A percentile compares a stretch with the other conserved stretches of the same genome.
Evolutionary conservation across 2,113 vertebrate species (phyloP).

Genomic region (Gnathonemus echidnorhynchus): DNA sequence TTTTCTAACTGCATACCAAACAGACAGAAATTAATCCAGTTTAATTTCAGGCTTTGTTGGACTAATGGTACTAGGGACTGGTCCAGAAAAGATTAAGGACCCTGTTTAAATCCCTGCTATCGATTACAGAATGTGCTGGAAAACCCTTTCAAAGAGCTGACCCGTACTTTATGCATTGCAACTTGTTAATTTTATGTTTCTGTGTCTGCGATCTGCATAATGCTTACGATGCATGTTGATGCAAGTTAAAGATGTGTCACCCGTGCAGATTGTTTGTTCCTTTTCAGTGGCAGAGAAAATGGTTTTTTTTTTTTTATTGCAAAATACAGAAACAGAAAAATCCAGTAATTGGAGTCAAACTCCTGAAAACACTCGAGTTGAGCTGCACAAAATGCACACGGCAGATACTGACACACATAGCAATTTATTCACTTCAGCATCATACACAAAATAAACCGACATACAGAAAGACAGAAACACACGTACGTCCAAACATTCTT

Average conservation of each 20-base stretch:
- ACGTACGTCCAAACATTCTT: background rate
- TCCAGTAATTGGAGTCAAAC: conserved; percentile 3
- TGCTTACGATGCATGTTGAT: conserved; percentile 13
- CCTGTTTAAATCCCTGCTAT: conserved; percentile 12
- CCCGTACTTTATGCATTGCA: conserved; percentile 6
- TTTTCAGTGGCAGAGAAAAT: background rate
- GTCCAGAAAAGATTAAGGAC: background rate
- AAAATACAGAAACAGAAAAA: background rate
- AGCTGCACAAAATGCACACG: background rate
- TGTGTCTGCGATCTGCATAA: background rate
- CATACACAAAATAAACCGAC: background rate
- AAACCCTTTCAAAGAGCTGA: background rate
- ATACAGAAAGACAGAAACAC: background rate
- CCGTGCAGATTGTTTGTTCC: background rate
- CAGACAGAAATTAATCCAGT: conserved; percentile 6
- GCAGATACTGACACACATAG: background rate
- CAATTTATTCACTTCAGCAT: background rate
- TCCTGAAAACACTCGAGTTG: background rate
- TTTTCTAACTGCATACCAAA: background rate
- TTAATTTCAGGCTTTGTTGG: background rate
- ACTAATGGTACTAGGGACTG: conserved; percentile 10
- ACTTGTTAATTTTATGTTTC: conserved; percentile 9
- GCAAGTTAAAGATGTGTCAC: conserved; percentile 13
- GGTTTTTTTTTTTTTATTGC: background rate
- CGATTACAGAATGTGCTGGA: conserved; percentile 15